Evolutionary conservation across 2,888 invertebrate species (phyloP).

Genomic region (Lithosia quadra): DNA sequence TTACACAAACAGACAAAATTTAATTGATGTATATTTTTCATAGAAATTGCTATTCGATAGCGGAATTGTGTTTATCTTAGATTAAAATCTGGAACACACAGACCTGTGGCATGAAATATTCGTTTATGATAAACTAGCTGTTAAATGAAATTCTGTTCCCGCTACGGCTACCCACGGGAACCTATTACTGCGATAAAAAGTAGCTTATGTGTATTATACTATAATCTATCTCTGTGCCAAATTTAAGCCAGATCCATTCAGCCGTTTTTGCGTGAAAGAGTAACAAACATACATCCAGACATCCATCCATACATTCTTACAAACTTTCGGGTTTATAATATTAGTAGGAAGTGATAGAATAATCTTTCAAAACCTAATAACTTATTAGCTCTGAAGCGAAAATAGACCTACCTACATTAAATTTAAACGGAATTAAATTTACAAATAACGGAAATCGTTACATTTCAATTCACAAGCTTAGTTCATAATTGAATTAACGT

Average conservation of each 20-base stretch:
- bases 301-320: no score
- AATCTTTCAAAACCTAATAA: not conserved
- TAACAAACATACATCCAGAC: no score
- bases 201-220: no score
- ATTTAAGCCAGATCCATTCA: no score
- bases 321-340: no score
- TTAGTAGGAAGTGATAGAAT: no score
- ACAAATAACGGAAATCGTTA: constrained; percentile 44
- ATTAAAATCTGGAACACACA: not conserved
- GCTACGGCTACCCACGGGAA: no score
- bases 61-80: not conserved
- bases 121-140: no score
- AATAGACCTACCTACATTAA: constrained; percentile 15
- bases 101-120: not conserved
- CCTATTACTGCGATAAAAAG: no score
- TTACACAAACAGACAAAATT: constrained; percentile 2
- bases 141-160: no score
- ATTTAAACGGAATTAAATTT: constrained; percentile 22
- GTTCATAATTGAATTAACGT: constrained; percentile 43
- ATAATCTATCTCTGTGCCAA: no score
- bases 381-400: not conserved
- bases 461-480: constrained; percentile 36
- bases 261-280: no score
- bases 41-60: constrained; percentile 6
- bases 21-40: constrained; percentile 5